Evolutionary conservation across 2,797 vertebrate genomes (phyloP).

Genomic region (Phataginus tetradactyla): DNA sequence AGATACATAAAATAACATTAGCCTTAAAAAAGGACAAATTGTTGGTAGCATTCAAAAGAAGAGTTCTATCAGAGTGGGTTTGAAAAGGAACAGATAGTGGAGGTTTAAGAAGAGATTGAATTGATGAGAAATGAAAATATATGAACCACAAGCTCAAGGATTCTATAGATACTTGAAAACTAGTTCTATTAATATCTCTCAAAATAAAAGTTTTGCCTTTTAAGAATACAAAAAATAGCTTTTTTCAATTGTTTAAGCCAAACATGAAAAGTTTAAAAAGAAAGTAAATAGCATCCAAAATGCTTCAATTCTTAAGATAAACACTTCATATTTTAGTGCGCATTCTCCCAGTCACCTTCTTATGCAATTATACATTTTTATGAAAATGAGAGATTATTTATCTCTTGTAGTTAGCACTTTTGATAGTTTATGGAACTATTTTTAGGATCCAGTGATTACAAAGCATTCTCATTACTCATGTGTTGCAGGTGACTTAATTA

Average conservation of each 20-base stretch:
- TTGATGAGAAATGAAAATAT: background rate
- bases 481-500: conserved; percentile 60
- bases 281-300: background rate
- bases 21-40: background rate
- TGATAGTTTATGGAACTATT: background rate
- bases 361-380: background rate
- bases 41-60: background rate
- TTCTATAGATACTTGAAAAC: background rate
- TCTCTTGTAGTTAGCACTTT: background rate
- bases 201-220: background rate
- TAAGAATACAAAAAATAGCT: background rate
- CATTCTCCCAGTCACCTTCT: background rate
- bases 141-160: background rate
- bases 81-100: background rate
- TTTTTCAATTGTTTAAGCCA: background rate
- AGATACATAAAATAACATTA: background rate
- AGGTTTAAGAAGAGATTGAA: background rate
- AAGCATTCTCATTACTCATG: conserved; percentile 36
- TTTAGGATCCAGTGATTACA: conserved; percentile 33
- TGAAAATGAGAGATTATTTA: background rate
- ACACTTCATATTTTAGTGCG: background rate
- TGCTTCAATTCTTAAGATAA: background rate
- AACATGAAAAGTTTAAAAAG: background rate
- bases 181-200: background rate
- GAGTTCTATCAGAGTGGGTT: background rate